Base-by-base conservation (phyloP, 2,113 vertebrate genomes). In the Misgurnus anguillicaudatus region DNA sequence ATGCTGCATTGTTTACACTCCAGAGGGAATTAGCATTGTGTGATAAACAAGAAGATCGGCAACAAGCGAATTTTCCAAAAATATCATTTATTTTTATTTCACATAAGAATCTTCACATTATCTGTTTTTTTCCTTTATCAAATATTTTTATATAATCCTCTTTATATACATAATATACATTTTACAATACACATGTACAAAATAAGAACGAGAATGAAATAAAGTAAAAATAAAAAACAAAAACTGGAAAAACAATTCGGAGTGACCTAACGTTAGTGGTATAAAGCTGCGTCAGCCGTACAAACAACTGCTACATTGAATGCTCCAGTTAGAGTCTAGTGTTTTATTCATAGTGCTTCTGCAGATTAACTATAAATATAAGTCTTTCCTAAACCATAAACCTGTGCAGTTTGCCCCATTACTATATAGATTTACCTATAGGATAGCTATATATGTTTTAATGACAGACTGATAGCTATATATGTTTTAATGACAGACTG, bases 121-220 rank as follows among this genome's bases (percentile, higher is more conserved):
- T 74, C 65, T 63, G 55, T 64, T 62, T 45, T 79, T 24, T 41
- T 47, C 24, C 67, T 82, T 81, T 69, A 83, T 80, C 78, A 84
- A 75, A 86, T 77, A 31, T 75, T 83, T 82, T 55, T 83, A 85
- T 82, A 85, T 80, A 85, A 66, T 75, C 58, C 61, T 83, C 86
- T 87, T 83, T 87, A 80, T 87, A 81, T 84, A 84, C 83, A 87
- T 72, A 80, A 76, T 83, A 83, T 83, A 87, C 81, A 86, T 65
- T 84, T 82, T 80, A 80, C 80, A 87, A 58, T 72, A 72, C 62
- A 78, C 36, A 63, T 76, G 58, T 80, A 85, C 69, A 82, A 78
- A 79, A 77, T 57, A 65, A 42, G 38, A 65, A 68, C 11, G 21
- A 64, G 21, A 74, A 74, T 14, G 14, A 57, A 16, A 55, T 19